phyloP scores from a whole-genome alignment of 2,113 vertebrate species.

The Cichladusa arquata region DNA sequence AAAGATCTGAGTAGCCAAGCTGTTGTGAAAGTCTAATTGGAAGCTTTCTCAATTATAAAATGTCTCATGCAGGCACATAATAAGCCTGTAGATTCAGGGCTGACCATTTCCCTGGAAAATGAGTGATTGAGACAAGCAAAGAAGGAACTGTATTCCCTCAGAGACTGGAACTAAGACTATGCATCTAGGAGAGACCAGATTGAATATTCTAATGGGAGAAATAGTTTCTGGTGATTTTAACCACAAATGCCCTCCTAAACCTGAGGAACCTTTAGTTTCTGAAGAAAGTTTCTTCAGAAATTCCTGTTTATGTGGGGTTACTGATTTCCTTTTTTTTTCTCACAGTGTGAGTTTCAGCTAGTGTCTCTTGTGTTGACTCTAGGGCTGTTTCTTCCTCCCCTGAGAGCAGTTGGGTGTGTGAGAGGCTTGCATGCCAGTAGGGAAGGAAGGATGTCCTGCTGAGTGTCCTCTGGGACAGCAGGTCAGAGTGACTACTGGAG shows the following conservation, averaged over 20 bases:
- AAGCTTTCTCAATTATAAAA: not conserved
- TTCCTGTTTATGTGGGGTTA: not conserved
- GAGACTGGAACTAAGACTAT: not conserved
- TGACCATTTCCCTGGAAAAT: not conserved
- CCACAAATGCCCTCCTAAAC: not conserved
- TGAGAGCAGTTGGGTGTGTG: not conserved
- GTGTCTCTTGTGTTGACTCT: not conserved
- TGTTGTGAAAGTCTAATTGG: not conserved
- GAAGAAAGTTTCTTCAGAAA: not conserved
- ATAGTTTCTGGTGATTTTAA: not conserved
- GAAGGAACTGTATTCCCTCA: not conserved
- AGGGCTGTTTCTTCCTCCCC: not conserved
- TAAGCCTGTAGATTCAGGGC: not conserved
- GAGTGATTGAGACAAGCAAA: not conserved
- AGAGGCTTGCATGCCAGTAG: not conserved
- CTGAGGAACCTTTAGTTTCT: not conserved
- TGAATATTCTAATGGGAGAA: not conserved
- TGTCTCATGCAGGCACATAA: not conserved
- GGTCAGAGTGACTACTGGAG: accelerated
- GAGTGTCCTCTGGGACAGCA: not conserved
- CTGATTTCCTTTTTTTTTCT: not conserved
- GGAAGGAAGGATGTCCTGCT: not conserved
- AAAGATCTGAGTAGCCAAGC: not conserved
- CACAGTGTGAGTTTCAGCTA: not conserved
- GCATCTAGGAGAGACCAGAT: not conserved